Conservation (phyloP, 2,113 vertebrate species). For the Pithys albifrons region DNA sequence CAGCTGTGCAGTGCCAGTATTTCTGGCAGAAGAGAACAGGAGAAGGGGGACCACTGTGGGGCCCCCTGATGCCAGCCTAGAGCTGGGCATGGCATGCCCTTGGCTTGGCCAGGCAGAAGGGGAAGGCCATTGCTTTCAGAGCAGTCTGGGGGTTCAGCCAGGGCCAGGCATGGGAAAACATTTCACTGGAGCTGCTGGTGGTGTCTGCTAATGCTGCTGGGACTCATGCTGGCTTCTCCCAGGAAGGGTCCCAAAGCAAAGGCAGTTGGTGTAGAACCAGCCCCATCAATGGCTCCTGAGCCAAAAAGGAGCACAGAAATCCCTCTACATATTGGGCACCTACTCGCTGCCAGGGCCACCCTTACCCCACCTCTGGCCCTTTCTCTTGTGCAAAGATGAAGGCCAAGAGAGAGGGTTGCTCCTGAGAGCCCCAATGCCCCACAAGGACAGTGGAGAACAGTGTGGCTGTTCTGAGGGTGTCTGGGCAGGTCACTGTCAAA, state of each 20-base stretch:
- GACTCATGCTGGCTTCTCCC: background rate
- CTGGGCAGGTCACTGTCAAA: background rate
- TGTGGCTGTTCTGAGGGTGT: accelerated
- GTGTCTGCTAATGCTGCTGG: background rate
- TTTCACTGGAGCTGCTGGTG: background rate
- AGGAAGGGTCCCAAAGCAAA: background rate
- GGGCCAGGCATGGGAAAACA: background rate
- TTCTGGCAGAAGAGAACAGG: background rate
- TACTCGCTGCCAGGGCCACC: background rate
- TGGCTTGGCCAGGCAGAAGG: background rate
- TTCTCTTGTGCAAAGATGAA: background rate
- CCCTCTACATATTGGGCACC: background rate
- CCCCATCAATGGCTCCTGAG: background rate
- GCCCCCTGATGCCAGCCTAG: background rate
- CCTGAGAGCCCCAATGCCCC: accelerated
- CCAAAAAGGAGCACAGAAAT: background rate
- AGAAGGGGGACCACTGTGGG: accelerated
- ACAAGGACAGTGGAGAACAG: background rate
- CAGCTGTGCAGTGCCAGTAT: background rate
- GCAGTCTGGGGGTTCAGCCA: background rate
- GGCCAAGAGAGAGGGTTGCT: background rate
- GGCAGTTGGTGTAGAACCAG: background rate
- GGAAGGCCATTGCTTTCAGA: background rate
- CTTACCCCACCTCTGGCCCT: background rate
- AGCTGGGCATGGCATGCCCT: background rate